Percentiles rank a stretch among this genome's conserved stretches.
Evolutionary conservation across 2,888 invertebrate genomes (phyloP).

Genomic region (Phalangium opilio): DNA sequence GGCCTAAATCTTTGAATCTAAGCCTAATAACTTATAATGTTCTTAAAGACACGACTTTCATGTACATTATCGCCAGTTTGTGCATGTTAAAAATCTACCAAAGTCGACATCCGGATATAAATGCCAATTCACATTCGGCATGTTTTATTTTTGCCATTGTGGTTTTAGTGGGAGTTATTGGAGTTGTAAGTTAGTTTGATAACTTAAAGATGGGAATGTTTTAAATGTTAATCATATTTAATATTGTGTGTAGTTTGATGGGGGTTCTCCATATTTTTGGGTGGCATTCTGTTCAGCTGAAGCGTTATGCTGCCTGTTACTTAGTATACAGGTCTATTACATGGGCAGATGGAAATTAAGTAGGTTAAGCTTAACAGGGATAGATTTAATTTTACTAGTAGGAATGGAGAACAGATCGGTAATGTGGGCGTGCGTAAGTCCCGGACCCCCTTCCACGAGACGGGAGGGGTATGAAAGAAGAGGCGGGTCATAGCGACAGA

Average conservation of each 20-base stretch:
- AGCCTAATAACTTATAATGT: no score
- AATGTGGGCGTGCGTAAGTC: no score
- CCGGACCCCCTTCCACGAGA: no score
- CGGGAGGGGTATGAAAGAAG: no score
- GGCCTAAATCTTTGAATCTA: no score
- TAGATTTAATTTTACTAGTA: no score
- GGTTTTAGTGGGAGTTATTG: slow-evolving; percentile 35
- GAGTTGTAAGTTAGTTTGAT: slow-evolving; percentile 19
- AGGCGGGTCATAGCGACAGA: no score
- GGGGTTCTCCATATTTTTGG: slow-evolving; percentile 42
- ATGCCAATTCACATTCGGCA: slow-evolving; percentile 61
- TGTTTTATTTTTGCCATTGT: slow-evolving; percentile 54
- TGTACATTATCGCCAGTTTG: slow-evolving; percentile 76
- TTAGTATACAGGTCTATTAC: slow-evolving; percentile 45
- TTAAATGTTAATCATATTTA: no score
- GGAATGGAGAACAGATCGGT: no score
- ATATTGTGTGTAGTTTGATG: slow-evolving; percentile 29
- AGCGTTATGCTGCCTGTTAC: slow-evolving; percentile 15
- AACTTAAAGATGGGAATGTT: no score
- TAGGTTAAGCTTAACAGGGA: no score
- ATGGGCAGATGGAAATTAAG: slow-evolving; percentile 53
- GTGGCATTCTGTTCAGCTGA: slow-evolving; percentile 45
- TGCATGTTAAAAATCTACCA: slow-evolving; percentile 78
- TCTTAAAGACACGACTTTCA: slow-evolving; percentile 68
- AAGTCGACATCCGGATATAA: slow-evolving; percentile 71